A percentile compares a stretch with the other conserved stretches of the same genome.
These are phyloP conservation scores for Stenodema calcarata DNA, from an alignment of 2,888 invertebrate species.

Conservation along the genomic window DNA sequence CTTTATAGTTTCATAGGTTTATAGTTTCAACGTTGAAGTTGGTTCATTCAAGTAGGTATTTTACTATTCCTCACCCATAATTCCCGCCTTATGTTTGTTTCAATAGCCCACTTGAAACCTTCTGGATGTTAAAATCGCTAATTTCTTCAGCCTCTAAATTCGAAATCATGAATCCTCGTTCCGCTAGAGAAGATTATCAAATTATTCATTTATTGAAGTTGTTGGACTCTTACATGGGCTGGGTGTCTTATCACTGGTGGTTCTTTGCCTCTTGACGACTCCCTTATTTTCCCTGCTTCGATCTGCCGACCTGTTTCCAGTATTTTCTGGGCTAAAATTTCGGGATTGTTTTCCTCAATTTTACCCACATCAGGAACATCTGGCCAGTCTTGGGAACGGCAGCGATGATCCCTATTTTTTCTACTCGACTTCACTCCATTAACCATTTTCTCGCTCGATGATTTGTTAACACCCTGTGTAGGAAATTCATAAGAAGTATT, in stretches of 20 bases:
- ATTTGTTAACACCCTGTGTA: slow-evolving; percentile 7
- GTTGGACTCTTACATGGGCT: neutral
- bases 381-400: slow-evolving; percentile 89
- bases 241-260: slow-evolving; percentile 40
- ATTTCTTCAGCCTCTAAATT: too few species aligned
- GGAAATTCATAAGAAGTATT: neutral
- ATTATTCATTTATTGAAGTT: too few species aligned
- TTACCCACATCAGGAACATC: slow-evolving; percentile 88
- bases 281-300: slow-evolving; percentile 75
- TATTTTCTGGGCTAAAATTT: slow-evolving; percentile 87
- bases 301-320: slow-evolving; percentile 88
- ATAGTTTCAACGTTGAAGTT: too few species aligned
- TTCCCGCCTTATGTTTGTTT: too few species aligned
- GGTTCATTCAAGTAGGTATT: too few species aligned
- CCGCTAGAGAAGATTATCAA: neutral
- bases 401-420: slow-evolving; percentile 56
- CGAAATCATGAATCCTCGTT: neutral
- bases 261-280: slow-evolving; percentile 51
- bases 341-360: slow-evolving; percentile 91
- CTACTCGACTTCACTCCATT: slow-evolving; percentile 53
- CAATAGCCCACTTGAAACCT: too few species aligned
- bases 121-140: too few species aligned
- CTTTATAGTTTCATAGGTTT: too few species aligned
- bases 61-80: too few species aligned
- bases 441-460: slow-evolving; percentile 33